phyloP scores from a whole-genome alignment of 2,888 invertebrate species.

The Mythimna albipuncta region DNA sequence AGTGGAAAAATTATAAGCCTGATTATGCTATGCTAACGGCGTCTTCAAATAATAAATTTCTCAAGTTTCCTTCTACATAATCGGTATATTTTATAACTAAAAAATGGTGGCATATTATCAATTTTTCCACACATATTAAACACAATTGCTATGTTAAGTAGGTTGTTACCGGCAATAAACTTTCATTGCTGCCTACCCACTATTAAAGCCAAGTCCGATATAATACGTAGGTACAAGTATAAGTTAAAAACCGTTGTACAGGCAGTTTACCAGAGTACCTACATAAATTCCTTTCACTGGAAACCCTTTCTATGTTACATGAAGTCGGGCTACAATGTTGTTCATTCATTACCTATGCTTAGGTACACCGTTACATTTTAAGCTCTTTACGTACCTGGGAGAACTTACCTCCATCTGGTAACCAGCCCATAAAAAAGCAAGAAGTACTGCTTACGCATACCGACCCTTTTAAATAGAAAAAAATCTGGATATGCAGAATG shows the following conservation, averaged over 20 bases:
- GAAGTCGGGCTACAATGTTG: conserved; percentile 63
- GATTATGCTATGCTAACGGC: too few species aligned
- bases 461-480: conserved; percentile 41
- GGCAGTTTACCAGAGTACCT: conserved; percentile 64
- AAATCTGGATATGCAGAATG: conserved; percentile 31
- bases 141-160: conserved; percentile 30
- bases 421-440: conserved; percentile 43
- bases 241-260: conserved; percentile 57
- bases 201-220: conserved; percentile 36
- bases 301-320: conserved; percentile 67
- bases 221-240: conserved; percentile 51
- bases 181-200: conserved; percentile 34
- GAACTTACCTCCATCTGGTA: conserved; percentile 53
- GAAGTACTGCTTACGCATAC: conserved; percentile 38
- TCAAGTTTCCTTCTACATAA: background rate
- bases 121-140: conserved; percentile 36
- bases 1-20: too few species aligned
- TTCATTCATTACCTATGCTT: conserved; percentile 63
- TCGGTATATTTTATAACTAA: background rate
- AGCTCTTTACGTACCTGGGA: conserved; percentile 53
- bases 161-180: conserved; percentile 14
- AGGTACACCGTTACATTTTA: conserved; percentile 63
- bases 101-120: background rate
- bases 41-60: background rate
- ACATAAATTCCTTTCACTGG: conserved; percentile 73